phyloP scores from a whole-genome alignment of 2,797 vertebrate genomes.

The Muscicapa striata region DNA sequence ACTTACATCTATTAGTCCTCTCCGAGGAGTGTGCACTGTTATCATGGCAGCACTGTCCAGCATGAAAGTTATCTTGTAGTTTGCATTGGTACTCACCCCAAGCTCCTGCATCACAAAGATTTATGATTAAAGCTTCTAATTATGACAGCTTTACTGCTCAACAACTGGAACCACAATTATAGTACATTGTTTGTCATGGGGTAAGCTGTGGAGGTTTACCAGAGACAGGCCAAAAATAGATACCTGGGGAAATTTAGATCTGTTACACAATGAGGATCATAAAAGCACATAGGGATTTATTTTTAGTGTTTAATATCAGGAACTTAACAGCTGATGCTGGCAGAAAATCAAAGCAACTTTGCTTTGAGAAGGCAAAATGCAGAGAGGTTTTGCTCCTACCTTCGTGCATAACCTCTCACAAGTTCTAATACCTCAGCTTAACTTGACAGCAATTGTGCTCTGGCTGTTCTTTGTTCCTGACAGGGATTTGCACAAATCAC shows the following conservation, averaged over 20 bases:
- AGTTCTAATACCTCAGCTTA: background rate
- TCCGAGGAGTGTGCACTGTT: conserved; percentile 96
- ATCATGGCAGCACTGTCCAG: conserved; percentile 99
- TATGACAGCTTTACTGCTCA: background rate
- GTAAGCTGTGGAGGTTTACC: background rate
- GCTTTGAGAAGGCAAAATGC: background rate
- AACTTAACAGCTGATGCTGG: background rate
- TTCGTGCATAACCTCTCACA: background rate
- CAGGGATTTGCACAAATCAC: background rate
- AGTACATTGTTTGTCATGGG: background rate
- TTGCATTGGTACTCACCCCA: conserved; percentile 94
- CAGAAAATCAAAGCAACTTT: conserved; percentile 4
- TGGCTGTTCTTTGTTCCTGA: background rate
- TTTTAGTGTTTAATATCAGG: background rate
- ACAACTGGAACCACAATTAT: background rate
- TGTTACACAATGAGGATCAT: background rate
- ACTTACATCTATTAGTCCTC: conserved; percentile 95
- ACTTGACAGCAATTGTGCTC: background rate
- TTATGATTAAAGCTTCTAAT: conserved; percentile 33
- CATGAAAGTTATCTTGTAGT: conserved; percentile 99
- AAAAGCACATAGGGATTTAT: background rate
- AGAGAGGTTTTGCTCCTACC: background rate
- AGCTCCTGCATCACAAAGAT: conserved; percentile 84
- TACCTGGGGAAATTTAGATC: background rate
- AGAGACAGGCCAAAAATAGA: background rate